Evolutionary conservation across 2,888 invertebrate genomes (phyloP), one percentile per base, ranked within the genome.

Genomic region (Cataglyphis rosenhaueri): DNA sequence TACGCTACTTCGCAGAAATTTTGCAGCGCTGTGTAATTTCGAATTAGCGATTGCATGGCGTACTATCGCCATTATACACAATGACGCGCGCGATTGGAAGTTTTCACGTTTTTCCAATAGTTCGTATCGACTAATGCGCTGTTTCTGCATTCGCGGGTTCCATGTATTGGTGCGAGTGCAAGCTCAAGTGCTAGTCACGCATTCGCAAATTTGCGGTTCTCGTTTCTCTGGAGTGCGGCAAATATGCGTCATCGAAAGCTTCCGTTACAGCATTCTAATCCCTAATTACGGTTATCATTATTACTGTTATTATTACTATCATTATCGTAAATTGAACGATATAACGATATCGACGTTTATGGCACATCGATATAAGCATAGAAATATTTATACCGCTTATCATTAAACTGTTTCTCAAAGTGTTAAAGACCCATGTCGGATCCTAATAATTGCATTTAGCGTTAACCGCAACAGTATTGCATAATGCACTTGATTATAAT

Each of bases 141-240:
- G 12, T 74, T 74, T 48, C 74, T 59, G 44, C 59, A 57, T 70
- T 25, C 61, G 52, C 52, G 15, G 21, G 3, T 41, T 44, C 32
- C 41, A 21, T 32, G 65, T 32, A 52, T 8, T 52, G 61, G 52
- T 38, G 38, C 78, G 52, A 68, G 73, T 84, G 78, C 68, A 71
- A 74, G 59, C 82, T 86, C 74, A 68, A 87, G 85, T 84, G 81
- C 85, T n/a, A 81, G 82, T 71, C 83, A 84, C 66, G 75, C 84
- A 76, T 83, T 87, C 84, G 41, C 87, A 82, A 85, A 87, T 86
- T 87, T 87, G 86, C 65, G 88, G 84, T 68, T 86, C 82, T 81
- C 82, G 62, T 70, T 70, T 62, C 83, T 71, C 59, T 18, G 57
- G 62, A 81, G 78, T 73, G 87, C 66, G 29, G 68, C 83, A 83